A percentile compares a stretch with the other conserved stretches of the same genome.
These are phyloP conservation scores for Cantharis lateralis DNA, from an alignment of 2,888 invertebrate species.

Conservation along the genomic window DNA sequence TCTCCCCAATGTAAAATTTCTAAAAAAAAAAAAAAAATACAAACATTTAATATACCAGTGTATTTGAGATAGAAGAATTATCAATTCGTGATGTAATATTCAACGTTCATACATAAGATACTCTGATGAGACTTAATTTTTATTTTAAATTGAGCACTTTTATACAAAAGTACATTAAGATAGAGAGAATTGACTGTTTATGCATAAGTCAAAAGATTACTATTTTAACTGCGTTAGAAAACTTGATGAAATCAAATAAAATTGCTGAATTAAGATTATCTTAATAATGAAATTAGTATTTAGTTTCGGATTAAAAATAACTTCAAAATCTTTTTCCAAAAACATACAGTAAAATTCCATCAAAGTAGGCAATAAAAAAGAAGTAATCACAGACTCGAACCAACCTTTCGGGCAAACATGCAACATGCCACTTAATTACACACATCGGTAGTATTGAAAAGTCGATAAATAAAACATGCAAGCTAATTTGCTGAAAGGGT, in stretches of 20 bases:
- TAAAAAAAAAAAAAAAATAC: too few species aligned
- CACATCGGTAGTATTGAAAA: constrained; percentile 10
- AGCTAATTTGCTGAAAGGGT: constrained; percentile 51
- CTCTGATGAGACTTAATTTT: too few species aligned
- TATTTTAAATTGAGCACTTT: too few species aligned
- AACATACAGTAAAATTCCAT: background rate
- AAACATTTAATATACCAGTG: too few species aligned
- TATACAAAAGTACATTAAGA: too few species aligned
- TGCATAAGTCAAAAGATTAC: background rate
- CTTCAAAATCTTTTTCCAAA: background rate
- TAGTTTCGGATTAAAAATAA: background rate
- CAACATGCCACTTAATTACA: constrained; percentile 37
- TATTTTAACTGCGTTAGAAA: background rate
- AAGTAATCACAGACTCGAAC: constrained; percentile 29
- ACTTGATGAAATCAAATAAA: background rate
- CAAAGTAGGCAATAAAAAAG: background rate
- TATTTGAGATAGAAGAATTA: too few species aligned
- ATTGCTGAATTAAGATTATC: background rate
- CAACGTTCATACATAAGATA: too few species aligned
- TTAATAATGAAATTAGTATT: background rate
- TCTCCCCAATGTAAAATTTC: too few species aligned
- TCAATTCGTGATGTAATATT: too few species aligned
- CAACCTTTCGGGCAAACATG: constrained; percentile 47
- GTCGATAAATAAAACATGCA: constrained; percentile 3
- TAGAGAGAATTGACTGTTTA: too few species aligned